Evolutionary conservation across 1,140 invertebrate species (phyloP).

Genomic region (Bursaphelenchus mucronatus): DNA sequence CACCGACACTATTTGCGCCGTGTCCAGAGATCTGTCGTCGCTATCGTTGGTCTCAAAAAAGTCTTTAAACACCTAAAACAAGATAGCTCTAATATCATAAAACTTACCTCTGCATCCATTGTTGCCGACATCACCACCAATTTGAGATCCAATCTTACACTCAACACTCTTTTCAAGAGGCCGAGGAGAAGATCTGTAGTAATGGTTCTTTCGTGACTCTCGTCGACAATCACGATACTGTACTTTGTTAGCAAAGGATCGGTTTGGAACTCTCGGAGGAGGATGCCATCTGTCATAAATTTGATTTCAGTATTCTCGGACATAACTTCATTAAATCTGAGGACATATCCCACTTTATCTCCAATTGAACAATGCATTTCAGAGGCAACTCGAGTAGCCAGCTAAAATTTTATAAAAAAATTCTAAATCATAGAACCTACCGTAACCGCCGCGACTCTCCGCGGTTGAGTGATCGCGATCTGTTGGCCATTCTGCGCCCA

Average conservation of each 20-base stretch:
- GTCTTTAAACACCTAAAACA: slow-evolving; percentile 78
- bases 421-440: slow-evolving; percentile 50
- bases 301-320: slow-evolving; percentile 75
- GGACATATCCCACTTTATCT: slow-evolving; percentile 81
- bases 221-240: slow-evolving; percentile 76
- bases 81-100: slow-evolving; percentile 75
- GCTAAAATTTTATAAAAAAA: slow-evolving; percentile 58
- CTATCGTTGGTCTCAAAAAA: slow-evolving; percentile 78
- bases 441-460: slow-evolving; percentile 81
- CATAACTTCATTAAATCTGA: slow-evolving; percentile 79
- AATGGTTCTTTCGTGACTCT: slow-evolving; percentile 90
- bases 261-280: slow-evolving; percentile 43
- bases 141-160: slow-evolving; percentile 96
- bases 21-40: slow-evolving; percentile 66
- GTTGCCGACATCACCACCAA: slow-evolving; percentile 77
- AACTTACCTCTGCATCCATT: slow-evolving; percentile 77
- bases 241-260: slow-evolving; percentile 45
- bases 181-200: slow-evolving; percentile 96
- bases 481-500: slow-evolving; percentile 69
- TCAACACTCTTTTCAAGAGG: slow-evolving; percentile 83
- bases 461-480: slow-evolving; percentile 83
- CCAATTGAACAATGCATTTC: slow-evolving; percentile 77
- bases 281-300: slow-evolving; percentile 64
- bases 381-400: slow-evolving; percentile 82
- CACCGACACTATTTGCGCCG: slow-evolving; percentile 77